Evolutionary conservation across 2,888 invertebrate genomes (phyloP).

Genomic region (Eumacrocentrus americanus): DNA sequence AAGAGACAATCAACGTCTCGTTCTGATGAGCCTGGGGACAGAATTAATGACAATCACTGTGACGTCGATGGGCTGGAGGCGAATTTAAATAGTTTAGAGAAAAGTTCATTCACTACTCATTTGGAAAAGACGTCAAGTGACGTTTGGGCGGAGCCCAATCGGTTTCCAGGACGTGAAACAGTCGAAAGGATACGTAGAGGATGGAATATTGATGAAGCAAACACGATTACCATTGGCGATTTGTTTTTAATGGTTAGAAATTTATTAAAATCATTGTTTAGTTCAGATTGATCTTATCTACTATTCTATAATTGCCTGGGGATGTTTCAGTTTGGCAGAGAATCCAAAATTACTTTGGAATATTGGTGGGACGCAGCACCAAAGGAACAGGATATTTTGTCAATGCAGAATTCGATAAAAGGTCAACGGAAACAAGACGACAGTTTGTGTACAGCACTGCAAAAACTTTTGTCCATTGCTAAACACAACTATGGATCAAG

Average conservation of each 20-base stretch:
- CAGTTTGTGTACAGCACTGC: slow-evolving; percentile 53
- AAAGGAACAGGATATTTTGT: slow-evolving; percentile 13
- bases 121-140: neutral
- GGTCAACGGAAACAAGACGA: slow-evolving; percentile 41
- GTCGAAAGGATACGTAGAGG: slow-evolving; percentile 64
- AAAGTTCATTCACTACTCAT: slow-evolving; percentile 34
- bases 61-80: slow-evolving; percentile 63
- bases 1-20: slow-evolving; percentile 49
- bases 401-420: slow-evolving; percentile 30
- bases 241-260: slow-evolving; percentile 81
- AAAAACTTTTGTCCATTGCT: slow-evolving; percentile 61
- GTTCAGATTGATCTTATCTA: no score
- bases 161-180: slow-evolving; percentile 60
- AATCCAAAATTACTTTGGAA: slow-evolving; percentile 77
- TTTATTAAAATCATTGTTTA: neutral
- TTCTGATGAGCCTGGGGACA: slow-evolving; percentile 44
- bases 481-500: slow-evolving; percentile 60
- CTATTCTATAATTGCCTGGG: no score
- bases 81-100: slow-evolving; percentile 50
- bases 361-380: slow-evolving; percentile 77
- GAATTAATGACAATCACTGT: slow-evolving; percentile 65
- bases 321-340: slow-evolving; percentile 70
- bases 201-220: slow-evolving; percentile 80
- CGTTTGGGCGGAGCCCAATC: slow-evolving; percentile 43
- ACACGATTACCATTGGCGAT: slow-evolving; percentile 86